Evolutionary conservation across 2,113 vertebrate genomes (phyloP).

Genomic region (Saguinus imperator): DNA sequence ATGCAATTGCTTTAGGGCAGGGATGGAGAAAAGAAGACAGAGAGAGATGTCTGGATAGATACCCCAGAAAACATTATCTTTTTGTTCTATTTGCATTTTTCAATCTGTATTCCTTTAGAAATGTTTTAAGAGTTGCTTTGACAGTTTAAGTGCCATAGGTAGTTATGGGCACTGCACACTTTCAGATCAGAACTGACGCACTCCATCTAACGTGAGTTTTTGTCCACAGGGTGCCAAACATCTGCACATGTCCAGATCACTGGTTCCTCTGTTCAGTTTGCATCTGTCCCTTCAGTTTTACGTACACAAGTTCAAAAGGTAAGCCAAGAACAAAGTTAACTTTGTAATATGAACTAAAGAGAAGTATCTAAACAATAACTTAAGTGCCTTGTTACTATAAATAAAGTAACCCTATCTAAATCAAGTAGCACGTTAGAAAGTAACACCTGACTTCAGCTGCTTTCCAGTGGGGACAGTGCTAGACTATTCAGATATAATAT

Average conservation of each 20-base stretch:
- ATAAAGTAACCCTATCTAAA: too few species aligned
- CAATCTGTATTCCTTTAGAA: background rate
- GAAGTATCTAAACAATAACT: background rate
- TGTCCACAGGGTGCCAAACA: too few species aligned
- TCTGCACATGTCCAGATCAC: rapidly evolving
- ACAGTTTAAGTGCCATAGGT: too few species aligned
- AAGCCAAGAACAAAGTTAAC: background rate
- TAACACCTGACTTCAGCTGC: rapidly evolving
- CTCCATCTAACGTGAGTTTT: too few species aligned
- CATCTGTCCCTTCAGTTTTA: background rate
- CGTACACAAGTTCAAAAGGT: background rate
- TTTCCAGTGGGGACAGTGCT: rapidly evolving
- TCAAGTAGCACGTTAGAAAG: background rate
- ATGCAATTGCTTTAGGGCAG: too few species aligned
- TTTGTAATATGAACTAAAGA: background rate
- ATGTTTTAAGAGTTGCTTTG: background rate
- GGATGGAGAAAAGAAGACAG: too few species aligned
- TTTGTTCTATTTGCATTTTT: background rate
- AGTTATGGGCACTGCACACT: too few species aligned
- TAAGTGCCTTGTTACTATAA: too few species aligned
- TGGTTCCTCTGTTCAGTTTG: rapidly evolving
- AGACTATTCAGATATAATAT: rapidly evolving
- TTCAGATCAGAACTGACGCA: background rate
- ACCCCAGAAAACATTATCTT: background rate
- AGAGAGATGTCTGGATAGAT: too few species aligned